phyloP scores from a whole-genome alignment of 2,113 vertebrate species.

The Anser cygnoides region DNA sequence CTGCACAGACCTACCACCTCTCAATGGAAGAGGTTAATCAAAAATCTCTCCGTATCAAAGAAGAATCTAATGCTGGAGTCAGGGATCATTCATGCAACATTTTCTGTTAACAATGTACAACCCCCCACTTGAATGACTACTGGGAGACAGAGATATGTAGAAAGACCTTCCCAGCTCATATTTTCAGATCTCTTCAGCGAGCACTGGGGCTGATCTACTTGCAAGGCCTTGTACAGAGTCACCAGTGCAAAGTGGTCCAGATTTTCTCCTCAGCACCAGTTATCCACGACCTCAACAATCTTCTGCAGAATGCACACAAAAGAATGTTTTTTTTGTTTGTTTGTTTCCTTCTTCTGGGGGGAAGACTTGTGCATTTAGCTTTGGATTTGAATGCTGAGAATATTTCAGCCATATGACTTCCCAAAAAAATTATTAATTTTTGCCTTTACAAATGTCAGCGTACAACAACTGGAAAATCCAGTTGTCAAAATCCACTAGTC shows the following conservation, averaged over 20 bases:
- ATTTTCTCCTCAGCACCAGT: background rate
- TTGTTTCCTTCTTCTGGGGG: background rate
- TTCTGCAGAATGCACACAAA: background rate
- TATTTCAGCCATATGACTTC: background rate
- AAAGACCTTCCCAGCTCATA: accelerated
- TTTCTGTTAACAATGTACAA: background rate
- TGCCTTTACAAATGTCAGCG: background rate
- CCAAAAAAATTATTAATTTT: background rate
- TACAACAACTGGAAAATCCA: background rate
- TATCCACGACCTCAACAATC: background rate
- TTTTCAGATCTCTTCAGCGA: background rate
- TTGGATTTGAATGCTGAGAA: background rate
- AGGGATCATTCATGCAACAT: background rate
- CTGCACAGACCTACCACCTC: background rate
- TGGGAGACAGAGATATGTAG: background rate
- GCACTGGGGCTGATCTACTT: background rate
- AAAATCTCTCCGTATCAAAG: background rate
- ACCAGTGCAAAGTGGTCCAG: background rate
- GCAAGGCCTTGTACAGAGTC: background rate
- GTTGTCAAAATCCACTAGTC: background rate
- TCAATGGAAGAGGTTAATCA: background rate
- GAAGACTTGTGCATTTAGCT: background rate
- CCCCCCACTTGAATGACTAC: background rate
- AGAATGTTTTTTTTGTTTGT: background rate
- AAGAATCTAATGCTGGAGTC: background rate